A percentile compares a stretch with the other conserved stretches of the same genome.
Conservation (phyloP, 2,113 vertebrate species). For the Zeus faber region DNA sequence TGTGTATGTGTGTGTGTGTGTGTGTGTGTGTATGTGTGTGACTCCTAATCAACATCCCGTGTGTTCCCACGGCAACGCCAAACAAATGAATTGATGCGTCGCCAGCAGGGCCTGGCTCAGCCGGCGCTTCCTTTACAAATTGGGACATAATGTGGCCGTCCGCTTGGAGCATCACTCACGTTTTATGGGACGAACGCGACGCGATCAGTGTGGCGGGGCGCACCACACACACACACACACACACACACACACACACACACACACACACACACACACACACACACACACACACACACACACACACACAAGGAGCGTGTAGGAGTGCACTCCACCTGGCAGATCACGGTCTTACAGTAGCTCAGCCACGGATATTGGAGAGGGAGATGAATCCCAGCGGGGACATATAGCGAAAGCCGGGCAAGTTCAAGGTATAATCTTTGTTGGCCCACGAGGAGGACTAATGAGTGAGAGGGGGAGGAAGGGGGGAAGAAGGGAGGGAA, state of each 20-base stretch:
- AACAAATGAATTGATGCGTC: conserved; percentile 55
- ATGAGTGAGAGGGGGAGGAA: conserved; percentile 72
- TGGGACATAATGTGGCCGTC: conserved; percentile 56
- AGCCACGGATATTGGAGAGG: conserved; percentile 37
- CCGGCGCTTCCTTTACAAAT: conserved; percentile 63
- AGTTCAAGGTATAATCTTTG: conserved; percentile 77
- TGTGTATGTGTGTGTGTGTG: too few relatives aligned
- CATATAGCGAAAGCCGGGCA: conserved; percentile 61
- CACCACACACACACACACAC: conserved; percentile 31
- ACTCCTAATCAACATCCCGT: too few relatives aligned
- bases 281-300: conserved; percentile 1
- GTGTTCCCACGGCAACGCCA: too few relatives aligned
- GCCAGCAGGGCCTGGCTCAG: conserved; percentile 47
- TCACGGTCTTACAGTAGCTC: conserved; percentile 18
- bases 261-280: neutral
- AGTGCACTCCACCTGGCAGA: conserved; percentile 46
- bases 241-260: conserved; percentile 5
- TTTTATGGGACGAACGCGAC: conserved; percentile 67
- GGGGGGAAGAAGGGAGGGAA: conserved; percentile 3
- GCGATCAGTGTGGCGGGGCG: conserved; percentile 53
- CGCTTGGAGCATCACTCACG: too few relatives aligned
- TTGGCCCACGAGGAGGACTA: conserved; percentile 71
- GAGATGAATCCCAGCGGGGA: conserved; percentile 69
- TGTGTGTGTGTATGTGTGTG: too few relatives aligned
- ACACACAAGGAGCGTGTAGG: neutral